Evolutionary conservation across 2,797 vertebrate species (phyloP).

Genomic region (Ctenopoma multispine): DNA sequence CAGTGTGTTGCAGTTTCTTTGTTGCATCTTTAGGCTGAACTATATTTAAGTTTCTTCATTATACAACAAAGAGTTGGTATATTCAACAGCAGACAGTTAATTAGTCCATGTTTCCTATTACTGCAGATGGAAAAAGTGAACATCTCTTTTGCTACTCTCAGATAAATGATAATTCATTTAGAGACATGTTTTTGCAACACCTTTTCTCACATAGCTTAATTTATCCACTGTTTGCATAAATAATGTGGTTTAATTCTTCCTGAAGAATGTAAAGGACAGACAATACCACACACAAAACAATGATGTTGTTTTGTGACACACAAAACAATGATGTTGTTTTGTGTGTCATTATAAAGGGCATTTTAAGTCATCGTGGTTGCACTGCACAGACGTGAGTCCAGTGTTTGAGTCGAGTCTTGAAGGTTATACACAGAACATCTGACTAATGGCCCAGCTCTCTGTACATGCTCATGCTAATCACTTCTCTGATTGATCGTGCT

Average conservation of each 20-base stretch:
- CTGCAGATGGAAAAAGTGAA: constrained; percentile 1
- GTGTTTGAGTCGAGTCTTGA: constrained; percentile 57
- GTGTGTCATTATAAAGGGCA: constrained; percentile 11
- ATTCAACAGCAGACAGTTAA: constrained; percentile 1
- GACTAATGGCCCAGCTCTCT: constrained; percentile 77
- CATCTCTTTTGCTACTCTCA: neutral
- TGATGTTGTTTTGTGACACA: constrained; percentile 14
- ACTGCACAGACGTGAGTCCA: constrained; percentile 10
- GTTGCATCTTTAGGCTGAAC: constrained; percentile 3
- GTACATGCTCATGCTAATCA: constrained; percentile 82
- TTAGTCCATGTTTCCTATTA: constrained; percentile 3
- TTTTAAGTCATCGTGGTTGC: neutral
- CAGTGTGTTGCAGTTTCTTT: neutral
- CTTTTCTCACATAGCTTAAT: neutral
- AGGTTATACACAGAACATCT: constrained; percentile 71
- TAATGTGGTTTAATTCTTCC: neutral
- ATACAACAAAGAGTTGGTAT: neutral
- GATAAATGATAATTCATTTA: constrained; percentile 1
- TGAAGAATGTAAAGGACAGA: neutral
- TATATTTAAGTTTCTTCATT: constrained; percentile 5
- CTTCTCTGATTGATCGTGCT: constrained; percentile 79
- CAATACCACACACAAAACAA: neutral
- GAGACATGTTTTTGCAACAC: neutral
- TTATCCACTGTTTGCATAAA: neutral
- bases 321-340: constrained; percentile 13